These are phyloP conservation scores for Neotoxoptera formosana DNA, from an alignment of 1,140 invertebrate species.

Conservation along the genomic window DNA sequence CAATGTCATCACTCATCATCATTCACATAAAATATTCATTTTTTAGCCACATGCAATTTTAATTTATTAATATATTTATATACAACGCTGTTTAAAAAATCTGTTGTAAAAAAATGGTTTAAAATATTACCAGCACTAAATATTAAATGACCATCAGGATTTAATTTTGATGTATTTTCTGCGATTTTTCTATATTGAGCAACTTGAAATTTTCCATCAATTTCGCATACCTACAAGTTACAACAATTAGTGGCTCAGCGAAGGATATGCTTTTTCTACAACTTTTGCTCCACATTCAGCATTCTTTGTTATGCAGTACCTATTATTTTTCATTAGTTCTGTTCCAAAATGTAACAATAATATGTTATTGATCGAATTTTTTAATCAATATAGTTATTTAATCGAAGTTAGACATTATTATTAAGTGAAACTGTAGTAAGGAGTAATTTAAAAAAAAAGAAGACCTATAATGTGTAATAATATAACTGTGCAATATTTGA, in stretches of 20 bases:
- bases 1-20: constrained; percentile 74
- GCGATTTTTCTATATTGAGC: constrained; percentile 99
- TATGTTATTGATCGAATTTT: constrained; percentile 77
- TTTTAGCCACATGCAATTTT: constrained; percentile 94
- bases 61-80: constrained; percentile 74
- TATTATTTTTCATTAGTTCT: constrained; percentile 74
- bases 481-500: too few species aligned
- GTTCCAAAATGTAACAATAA: constrained; percentile 86
- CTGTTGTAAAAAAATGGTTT: constrained; percentile 94
- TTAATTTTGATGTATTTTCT: constrained; percentile 79
- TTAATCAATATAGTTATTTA: constrained; percentile 63
- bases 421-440: neutral
- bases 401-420: constrained; percentile 64
- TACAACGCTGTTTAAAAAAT: constrained; percentile 79
- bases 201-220: constrained; percentile 87
- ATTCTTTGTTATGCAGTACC: constrained; percentile 84
- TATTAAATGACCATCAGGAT: constrained; percentile 79
- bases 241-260: constrained; percentile 94
- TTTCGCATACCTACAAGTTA: too few species aligned
- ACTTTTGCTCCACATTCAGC: constrained; percentile 97
- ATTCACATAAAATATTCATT: constrained; percentile 93
- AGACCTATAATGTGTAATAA: too few species aligned
- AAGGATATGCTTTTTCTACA: constrained; percentile 88
- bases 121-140: constrained; percentile 98
- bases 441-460: too few species aligned